A percentile compares a stretch with the other conserved stretches of the same genome.
These are phyloP conservation scores for Sitophilus oryzae DNA, from an alignment of 1,140 invertebrate species.

Conservation along the genomic window DNA sequence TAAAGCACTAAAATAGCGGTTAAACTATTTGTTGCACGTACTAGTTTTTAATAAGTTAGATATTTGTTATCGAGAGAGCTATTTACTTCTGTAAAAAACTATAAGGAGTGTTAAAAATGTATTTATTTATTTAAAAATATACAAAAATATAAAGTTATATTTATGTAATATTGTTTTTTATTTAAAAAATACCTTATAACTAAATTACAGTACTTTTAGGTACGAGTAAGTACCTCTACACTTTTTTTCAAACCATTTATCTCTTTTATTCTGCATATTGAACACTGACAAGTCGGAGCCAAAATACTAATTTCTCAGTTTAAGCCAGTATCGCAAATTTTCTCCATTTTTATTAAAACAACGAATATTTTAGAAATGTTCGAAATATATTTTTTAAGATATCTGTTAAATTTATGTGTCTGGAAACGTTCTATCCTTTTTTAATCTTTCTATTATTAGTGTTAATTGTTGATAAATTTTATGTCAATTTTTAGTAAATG, in stretches of 20 bases:
- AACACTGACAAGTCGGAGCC: too few species aligned
- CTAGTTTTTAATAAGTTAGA: slow-evolving; percentile 12
- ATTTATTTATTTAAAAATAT: slow-evolving; percentile 8
- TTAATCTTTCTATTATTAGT: too few species aligned
- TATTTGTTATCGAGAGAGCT: slow-evolving; percentile 7
- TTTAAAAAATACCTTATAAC: too few species aligned
- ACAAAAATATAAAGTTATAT: slow-evolving; percentile 11
- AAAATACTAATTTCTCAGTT: background rate
- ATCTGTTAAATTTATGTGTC: slow-evolving; percentile 28
- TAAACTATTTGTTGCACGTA: background rate
- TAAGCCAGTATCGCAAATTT: background rate
- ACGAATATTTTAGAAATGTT: slow-evolving; percentile 34
- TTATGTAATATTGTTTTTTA: background rate
- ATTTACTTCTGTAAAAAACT: background rate
- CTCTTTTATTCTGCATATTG: too few species aligned
- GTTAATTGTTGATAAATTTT: too few species aligned
- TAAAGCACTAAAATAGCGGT: background rate
- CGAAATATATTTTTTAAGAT: slow-evolving; percentile 24
- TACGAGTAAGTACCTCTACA: too few species aligned
- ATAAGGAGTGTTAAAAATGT: slow-evolving; percentile 15
- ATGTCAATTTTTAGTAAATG: too few species aligned
- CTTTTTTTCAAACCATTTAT: too few species aligned
- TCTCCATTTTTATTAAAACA: slow-evolving; percentile 5
- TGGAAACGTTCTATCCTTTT: too few species aligned
- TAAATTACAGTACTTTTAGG: too few species aligned